These are phyloP conservation scores for Anaspis maculata DNA, from an alignment of 2,888 invertebrate species.

Conservation along the genomic window DNA sequence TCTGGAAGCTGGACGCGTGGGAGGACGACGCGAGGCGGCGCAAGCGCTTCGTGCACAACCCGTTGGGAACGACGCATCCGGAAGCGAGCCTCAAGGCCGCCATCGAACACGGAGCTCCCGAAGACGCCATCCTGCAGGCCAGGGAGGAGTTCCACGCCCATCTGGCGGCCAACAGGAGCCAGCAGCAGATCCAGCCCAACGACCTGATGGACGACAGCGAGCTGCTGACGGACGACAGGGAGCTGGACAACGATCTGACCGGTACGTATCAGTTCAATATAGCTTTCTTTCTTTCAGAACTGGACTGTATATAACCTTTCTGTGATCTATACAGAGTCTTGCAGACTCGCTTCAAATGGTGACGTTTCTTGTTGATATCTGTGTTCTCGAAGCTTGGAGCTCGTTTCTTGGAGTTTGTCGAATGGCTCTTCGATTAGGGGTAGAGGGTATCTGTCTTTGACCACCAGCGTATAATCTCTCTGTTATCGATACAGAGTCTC, in stretches of 20 bases:
- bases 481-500: too few species aligned
- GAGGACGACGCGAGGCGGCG: conserved; percentile 96
- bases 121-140: conserved; percentile 90
- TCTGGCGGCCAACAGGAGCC: conserved; percentile 67
- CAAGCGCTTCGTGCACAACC: conserved; percentile 91
- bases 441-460: too few species aligned
- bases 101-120: conserved; percentile 73
- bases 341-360: conserved; percentile 1
- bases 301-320: not conserved
- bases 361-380: conserved; percentile 1
- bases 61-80: conserved; percentile 85
- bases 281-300: too few species aligned
- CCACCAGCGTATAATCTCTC: too few species aligned
- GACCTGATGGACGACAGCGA: conserved; percentile 93
- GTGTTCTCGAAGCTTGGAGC: too few species aligned
- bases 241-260: conserved; percentile 77
- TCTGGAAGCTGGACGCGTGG: conserved; percentile 98
- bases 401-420: too few species aligned
- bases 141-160: conserved; percentile 92
- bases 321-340: not conserved
- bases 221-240: conserved; percentile 80
- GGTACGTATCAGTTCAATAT: conserved; percentile 46
- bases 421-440: too few species aligned
- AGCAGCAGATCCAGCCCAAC: conserved; percentile 63
- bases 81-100: conserved; percentile 82